phyloP scores from a whole-genome alignment of 2,888 invertebrate species.

The Cephus pygmeus region DNA sequence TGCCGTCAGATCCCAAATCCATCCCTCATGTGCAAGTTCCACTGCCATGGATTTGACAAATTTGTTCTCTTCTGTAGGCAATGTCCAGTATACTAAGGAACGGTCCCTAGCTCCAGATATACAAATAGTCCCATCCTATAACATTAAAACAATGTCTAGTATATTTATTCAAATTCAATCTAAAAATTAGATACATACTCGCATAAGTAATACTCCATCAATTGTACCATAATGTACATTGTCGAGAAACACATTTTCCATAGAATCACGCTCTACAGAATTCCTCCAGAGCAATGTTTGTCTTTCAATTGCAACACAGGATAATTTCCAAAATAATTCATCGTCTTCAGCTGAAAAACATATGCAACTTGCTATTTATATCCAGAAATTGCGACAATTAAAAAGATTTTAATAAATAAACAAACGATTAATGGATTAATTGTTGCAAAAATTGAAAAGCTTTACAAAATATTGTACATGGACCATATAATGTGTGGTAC shows the following conservation, averaged over 20 bases:
- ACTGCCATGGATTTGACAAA: constrained; percentile 32
- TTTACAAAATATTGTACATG: background rate
- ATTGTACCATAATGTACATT: constrained; percentile 72
- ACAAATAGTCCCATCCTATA: constrained; percentile 60
- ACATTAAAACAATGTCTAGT: constrained; percentile 8
- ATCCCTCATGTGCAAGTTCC: constrained; percentile 71
- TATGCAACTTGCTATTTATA: background rate
- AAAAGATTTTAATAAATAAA: background rate
- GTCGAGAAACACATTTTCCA: constrained; percentile 68
- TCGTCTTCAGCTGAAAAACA: constrained; percentile 59
- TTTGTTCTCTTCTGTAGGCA: constrained; percentile 54
- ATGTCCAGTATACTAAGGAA: constrained; percentile 69
- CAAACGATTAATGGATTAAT: background rate
- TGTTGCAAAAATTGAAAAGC: background rate
- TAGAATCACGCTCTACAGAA: constrained; percentile 56
- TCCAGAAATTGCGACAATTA: background rate
- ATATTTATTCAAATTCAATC: constrained; percentile 3
- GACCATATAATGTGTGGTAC: background rate
- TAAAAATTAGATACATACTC: constrained; percentile 64
- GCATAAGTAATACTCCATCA: constrained; percentile 70
- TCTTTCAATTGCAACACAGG: constrained; percentile 73
- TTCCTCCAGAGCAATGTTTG: constrained; percentile 71
- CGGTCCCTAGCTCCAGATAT: constrained; percentile 73
- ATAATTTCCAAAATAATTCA: constrained; percentile 69
- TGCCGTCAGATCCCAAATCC: constrained; percentile 74